Conservation (phyloP, 2,113 vertebrate species). For the Cisticola juncidis region DNA sequence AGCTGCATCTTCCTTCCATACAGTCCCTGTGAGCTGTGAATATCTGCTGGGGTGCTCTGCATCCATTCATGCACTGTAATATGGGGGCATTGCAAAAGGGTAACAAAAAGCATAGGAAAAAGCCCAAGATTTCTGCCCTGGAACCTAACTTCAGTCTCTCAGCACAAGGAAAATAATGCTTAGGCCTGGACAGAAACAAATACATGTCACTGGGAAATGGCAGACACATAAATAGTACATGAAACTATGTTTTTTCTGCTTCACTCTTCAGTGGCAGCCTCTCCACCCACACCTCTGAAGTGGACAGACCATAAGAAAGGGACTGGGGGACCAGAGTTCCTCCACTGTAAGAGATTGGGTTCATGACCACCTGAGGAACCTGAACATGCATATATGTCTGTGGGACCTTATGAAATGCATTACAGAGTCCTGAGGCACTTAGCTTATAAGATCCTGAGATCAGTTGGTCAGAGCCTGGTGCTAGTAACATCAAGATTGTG, state of each 20-base stretch:
- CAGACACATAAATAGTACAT: background rate
- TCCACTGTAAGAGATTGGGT: background rate
- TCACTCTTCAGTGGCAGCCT: background rate
- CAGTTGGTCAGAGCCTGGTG: background rate
- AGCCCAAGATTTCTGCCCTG: background rate
- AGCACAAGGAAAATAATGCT: background rate
- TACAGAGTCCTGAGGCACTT: background rate
- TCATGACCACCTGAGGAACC: background rate
- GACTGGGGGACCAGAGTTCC: background rate
- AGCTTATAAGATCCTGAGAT: background rate
- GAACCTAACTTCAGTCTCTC: background rate
- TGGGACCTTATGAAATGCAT: background rate
- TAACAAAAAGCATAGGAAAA: background rate
- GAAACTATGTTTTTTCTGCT: background rate
- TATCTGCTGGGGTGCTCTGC: background rate
- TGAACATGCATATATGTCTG: background rate
- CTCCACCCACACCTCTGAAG: background rate
- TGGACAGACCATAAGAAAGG: background rate
- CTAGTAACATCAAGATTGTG: background rate
- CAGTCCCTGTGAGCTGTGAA: background rate
- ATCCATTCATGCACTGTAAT: rapidly evolving
- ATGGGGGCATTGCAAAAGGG: background rate
- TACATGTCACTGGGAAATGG: rapidly evolving
- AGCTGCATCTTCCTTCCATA: background rate
- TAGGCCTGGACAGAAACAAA: background rate